Conservation (phyloP, 2,888 invertebrate genomes). For the Folsomia manolachei region DNA sequence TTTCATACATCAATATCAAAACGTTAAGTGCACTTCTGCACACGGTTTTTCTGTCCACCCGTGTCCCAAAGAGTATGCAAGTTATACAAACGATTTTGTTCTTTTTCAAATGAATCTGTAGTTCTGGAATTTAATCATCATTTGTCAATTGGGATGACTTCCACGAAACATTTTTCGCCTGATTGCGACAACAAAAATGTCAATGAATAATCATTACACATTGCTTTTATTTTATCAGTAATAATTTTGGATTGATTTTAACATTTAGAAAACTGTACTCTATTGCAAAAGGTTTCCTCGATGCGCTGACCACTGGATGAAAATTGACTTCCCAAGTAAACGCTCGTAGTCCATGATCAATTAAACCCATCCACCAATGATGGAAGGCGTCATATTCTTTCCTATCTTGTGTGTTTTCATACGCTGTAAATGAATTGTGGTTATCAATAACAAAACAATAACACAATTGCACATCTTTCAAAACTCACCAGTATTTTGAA, state of each 20-base stretch:
- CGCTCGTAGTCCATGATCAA: background rate
- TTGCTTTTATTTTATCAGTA: background rate
- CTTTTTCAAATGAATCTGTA: too few species aligned
- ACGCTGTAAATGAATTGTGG: background rate
- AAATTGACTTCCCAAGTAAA: background rate
- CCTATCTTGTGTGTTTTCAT: background rate
- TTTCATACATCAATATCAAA: too few species aligned
- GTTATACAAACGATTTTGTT: too few species aligned
- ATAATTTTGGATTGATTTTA: background rate
- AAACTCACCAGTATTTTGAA: background rate
- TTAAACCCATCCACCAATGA: background rate
- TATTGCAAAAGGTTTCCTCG: background rate
- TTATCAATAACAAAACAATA: background rate
- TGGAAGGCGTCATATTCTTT: background rate
- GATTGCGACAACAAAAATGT: too few species aligned
- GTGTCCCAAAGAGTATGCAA: too few species aligned
- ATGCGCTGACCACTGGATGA: background rate
- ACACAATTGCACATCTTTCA: too few species aligned
- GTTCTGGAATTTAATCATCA: too few species aligned
- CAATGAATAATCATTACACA: too few species aligned
- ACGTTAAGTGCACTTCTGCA: too few species aligned
- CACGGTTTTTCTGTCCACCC: too few species aligned
- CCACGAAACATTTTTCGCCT: too few species aligned
- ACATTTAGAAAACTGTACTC: constrained; percentile 2
- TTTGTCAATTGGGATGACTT: too few species aligned